A percentile compares a stretch with the other conserved stretches of the same genome.
These are phyloP conservation scores for Aphidoletes aphidimyza DNA, from an alignment of 2,888 invertebrate species.

Conservation along the genomic window DNA sequence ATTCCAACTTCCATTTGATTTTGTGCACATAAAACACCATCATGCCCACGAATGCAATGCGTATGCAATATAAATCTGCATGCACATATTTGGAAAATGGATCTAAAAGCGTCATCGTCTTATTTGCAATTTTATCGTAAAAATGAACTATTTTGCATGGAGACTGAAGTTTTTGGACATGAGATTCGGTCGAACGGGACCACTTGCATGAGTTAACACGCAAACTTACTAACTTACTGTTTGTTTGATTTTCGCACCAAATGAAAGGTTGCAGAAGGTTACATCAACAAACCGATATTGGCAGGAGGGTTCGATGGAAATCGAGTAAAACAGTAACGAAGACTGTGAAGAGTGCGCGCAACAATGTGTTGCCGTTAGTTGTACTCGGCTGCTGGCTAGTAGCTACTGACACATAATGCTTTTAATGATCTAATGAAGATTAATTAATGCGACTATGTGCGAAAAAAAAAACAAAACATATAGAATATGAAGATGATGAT, in stretches of 20 bases:
- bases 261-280: slow-evolving; percentile 1
- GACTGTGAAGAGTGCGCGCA: background rate
- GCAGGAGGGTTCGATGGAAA: background rate
- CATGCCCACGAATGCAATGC: background rate
- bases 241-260: no score
- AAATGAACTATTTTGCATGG: slow-evolving; percentile 11
- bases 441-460: slow-evolving; percentile 27
- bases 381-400: background rate
- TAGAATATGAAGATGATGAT: background rate
- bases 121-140: background rate
- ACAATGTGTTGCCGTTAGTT: slow-evolving; percentile 44
- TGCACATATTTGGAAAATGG: slow-evolving; percentile 23
- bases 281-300: background rate
- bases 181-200: no score
- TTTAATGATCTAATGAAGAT: slow-evolving; percentile 32
- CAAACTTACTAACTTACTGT: no score
- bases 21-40: background rate
- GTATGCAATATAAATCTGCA: background rate
- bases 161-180: no score
- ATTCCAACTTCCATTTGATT: background rate
- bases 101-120: background rate
- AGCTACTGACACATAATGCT: slow-evolving; percentile 10
- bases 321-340: background rate
- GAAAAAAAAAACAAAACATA: background rate
- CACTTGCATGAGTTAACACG: no score